Conservation (phyloP, 1,140 invertebrate species). For the Saccostrea glomerata region DNA sequence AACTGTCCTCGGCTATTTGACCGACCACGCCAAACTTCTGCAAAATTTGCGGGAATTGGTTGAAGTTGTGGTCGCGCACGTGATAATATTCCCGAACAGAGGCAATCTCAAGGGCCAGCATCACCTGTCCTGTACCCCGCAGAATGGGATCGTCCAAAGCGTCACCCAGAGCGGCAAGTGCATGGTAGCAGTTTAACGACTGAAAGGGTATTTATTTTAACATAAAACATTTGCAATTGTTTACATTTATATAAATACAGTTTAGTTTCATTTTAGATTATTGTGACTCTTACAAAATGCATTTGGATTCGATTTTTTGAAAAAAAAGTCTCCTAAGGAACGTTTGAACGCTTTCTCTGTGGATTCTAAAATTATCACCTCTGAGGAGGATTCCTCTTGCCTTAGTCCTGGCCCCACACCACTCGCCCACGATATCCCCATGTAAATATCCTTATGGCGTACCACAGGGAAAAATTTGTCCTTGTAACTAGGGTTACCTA, state of each 20-base stretch:
- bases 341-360: too few species aligned
- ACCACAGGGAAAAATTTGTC: conserved; percentile 68
- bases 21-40: conserved; percentile 67
- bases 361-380: conserved; percentile 53
- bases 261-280: too few species aligned
- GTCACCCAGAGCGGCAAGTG: conserved; percentile 69
- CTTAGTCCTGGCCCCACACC: conserved; percentile 66
- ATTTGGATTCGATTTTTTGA: too few species aligned
- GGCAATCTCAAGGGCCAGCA: conserved; percentile 68
- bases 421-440: conserved; percentile 72
- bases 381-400: conserved; percentile 73
- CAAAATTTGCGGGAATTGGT: conserved; percentile 68
- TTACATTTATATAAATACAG: too few species aligned
- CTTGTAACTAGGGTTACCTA: conserved; percentile 66
- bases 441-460: conserved; percentile 70
- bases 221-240: neutral
- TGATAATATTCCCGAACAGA: conserved; percentile 73
- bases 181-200: conserved; percentile 73
- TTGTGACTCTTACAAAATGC: too few species aligned
- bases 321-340: too few species aligned
- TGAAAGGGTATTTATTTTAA: conserved; percentile 37
- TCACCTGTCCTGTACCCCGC: conserved; percentile 65
- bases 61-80: conserved; percentile 68
- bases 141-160: conserved; percentile 64
- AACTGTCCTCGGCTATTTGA: conserved; percentile 67